Conservation (phyloP, 2,113 vertebrate species). For the Nerophis lumbriciformis region DNA sequence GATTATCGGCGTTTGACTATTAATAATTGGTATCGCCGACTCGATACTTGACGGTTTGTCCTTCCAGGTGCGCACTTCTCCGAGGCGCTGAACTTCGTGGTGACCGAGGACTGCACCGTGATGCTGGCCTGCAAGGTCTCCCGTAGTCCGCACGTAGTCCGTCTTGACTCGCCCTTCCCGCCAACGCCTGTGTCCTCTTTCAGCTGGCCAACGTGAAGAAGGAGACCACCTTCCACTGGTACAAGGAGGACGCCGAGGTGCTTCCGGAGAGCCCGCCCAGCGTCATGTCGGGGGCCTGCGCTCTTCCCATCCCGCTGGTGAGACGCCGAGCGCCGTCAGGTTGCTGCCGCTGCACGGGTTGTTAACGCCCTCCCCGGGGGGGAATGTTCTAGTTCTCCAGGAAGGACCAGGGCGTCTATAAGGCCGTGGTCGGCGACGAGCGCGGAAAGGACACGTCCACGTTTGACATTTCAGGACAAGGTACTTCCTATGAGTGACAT, state of each 20-base stretch:
- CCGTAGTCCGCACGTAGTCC: neutral
- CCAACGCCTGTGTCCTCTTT: slow-evolving; percentile 3
- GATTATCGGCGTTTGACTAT: too few species aligned
- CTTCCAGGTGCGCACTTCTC: slow-evolving; percentile 87
- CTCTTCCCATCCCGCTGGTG: slow-evolving; percentile 82
- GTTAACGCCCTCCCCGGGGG: neutral
- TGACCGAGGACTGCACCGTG: slow-evolving; percentile 87
- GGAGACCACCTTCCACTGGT: slow-evolving; percentile 89
- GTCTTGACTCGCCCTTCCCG: neutral
- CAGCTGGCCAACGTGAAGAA: slow-evolving; percentile 92
- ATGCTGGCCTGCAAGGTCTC: slow-evolving; percentile 84
- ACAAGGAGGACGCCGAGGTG: slow-evolving; percentile 81
- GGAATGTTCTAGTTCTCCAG: slow-evolving; percentile 78
- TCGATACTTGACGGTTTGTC: neutral
- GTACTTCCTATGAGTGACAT: slow-evolving; percentile 51
- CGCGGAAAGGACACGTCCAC: slow-evolving; percentile 86
- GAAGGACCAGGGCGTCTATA: slow-evolving; percentile 89
- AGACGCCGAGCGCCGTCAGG: neutral
- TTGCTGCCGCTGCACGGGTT: neutral
- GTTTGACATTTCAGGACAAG: slow-evolving; percentile 84
- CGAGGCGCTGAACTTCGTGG: slow-evolving; percentile 81
- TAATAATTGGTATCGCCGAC: too few species aligned
- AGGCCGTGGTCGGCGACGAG: slow-evolving; percentile 84
- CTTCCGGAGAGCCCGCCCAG: slow-evolving; percentile 74
- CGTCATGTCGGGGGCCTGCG: slow-evolving; percentile 77